These are phyloP conservation scores for Oceanodroma tethys DNA, from an alignment of 2,113 vertebrate genomes.

Conservation along the genomic window DNA sequence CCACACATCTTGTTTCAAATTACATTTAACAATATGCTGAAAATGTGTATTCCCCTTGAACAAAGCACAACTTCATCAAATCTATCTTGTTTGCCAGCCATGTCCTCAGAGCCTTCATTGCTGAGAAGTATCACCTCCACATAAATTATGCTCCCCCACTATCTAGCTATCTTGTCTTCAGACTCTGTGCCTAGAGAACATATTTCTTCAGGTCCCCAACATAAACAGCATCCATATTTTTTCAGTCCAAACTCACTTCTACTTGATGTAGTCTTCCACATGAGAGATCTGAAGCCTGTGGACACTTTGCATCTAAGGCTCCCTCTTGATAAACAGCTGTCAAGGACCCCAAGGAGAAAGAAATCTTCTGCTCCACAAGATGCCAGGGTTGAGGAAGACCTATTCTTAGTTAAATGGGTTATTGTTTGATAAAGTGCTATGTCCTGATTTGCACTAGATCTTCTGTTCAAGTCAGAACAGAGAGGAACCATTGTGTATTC, in stretches of 20 bases:
- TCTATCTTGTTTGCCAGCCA: neutral
- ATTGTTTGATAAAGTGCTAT: neutral
- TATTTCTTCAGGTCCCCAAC: neutral
- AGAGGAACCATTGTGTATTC: neutral
- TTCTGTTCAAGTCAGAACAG: neutral
- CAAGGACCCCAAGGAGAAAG: neutral
- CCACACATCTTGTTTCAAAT: neutral
- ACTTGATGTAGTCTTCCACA: neutral
- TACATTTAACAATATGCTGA: neutral
- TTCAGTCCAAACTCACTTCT: neutral
- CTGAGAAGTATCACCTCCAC: neutral
- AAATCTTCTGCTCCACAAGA: neutral
- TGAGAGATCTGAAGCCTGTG: neutral
- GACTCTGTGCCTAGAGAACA: neutral
- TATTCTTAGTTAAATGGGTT: neutral
- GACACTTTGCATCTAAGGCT: neutral
- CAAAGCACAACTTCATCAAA: neutral
- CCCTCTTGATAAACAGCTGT: neutral
- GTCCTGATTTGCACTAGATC: neutral
- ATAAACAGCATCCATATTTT: neutral
- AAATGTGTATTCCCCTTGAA: neutral
- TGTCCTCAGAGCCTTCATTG: neutral
- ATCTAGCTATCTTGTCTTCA: neutral
- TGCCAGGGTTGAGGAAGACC: neutral
- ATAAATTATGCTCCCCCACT: neutral